Evolutionary conservation across 2,888 invertebrate species (phyloP).

Genomic region (Neelides folsomi): DNA sequence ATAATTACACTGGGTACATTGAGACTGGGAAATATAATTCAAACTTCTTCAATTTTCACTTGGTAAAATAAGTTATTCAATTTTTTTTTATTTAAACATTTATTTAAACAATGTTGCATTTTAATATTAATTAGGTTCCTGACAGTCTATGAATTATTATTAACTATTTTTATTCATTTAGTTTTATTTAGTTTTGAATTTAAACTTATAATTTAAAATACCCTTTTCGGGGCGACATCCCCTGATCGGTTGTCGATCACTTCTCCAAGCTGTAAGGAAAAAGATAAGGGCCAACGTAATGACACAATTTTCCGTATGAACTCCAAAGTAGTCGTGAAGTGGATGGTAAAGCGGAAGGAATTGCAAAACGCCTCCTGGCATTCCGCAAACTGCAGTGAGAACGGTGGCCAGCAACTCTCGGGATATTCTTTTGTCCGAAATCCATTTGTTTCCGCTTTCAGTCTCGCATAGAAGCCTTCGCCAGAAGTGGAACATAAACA

Average conservation of each 20-base stretch:
- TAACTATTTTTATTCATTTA: slow-evolving; percentile 1
- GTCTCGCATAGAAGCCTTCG: slow-evolving; percentile 37
- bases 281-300: slow-evolving; percentile 51
- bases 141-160: too few relatives aligned
- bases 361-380: slow-evolving; percentile 57
- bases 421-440: slow-evolving; percentile 34
- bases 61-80: too few relatives aligned
- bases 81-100: too few relatives aligned
- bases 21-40: too few relatives aligned
- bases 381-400: slow-evolving; percentile 51
- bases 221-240: slow-evolving; percentile 6
- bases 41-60: too few relatives aligned
- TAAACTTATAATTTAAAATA: not conserved
- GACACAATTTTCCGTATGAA: slow-evolving; percentile 60
- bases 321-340: slow-evolving; percentile 52
- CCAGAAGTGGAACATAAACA: slow-evolving; percentile 51
- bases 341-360: slow-evolving; percentile 64
- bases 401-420: slow-evolving; percentile 46
- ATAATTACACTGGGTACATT: too few relatives aligned
- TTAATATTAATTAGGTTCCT: too few relatives aligned
- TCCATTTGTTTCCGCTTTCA: slow-evolving; percentile 22
- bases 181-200: not conserved
- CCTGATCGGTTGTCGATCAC: slow-evolving; percentile 43
- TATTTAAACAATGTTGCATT: too few relatives aligned
- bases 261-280: slow-evolving; percentile 47